Base-by-base conservation (phyloP, 2,888 invertebrate genomes). In the Meganola albula region DNA sequence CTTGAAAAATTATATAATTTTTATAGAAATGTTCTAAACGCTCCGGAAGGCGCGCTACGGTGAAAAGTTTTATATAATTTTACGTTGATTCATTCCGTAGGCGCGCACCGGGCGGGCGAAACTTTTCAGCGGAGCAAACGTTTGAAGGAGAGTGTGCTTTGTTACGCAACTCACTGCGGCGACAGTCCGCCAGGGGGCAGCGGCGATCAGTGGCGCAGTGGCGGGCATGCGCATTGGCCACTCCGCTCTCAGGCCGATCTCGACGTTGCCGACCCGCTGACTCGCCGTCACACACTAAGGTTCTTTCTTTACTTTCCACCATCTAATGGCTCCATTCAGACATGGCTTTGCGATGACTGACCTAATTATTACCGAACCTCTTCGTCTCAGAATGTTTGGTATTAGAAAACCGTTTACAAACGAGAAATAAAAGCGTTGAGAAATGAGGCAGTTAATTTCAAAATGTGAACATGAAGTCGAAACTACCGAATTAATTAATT, bases 121-220 rank as follows among this genome's bases (percentile, higher is more conserved):
- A 83, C 77, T 78, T 80, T 77, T 72, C 77, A 61, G 73, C 69
- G 77, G 65, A 72, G 63, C 72, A n/a, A n/a, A n/a, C n/a, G 80
- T 66, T 70, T 61, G 69, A 60, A 72, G 72, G 65, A 76, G 74
- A 82, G 73, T 80, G 80, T 77, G 80, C 73, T 78, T 76, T 74
- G 84, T 85, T 84, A 85, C 84, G 85, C 84, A 85, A 85, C 62
- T 74, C 73, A 76, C 74, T 84, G 84, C 83, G 76, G 65, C 65
- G 76, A 63, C 58, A 67, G 62, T 67, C 83, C 83, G 73, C 83
- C 71, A 83, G 84, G 82, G 84, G 84, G 84, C 79, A 79, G 74
- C 76, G 71, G 63, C 58, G 70, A 60, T 66, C 53, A 75, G 80
- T 84, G 85, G 85, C 84, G 85, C 85, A 85, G 79, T 84, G 83